Evolutionary conservation across 2,797 vertebrate species (phyloP).

Genomic region (Pempheris klunzingeri): DNA sequence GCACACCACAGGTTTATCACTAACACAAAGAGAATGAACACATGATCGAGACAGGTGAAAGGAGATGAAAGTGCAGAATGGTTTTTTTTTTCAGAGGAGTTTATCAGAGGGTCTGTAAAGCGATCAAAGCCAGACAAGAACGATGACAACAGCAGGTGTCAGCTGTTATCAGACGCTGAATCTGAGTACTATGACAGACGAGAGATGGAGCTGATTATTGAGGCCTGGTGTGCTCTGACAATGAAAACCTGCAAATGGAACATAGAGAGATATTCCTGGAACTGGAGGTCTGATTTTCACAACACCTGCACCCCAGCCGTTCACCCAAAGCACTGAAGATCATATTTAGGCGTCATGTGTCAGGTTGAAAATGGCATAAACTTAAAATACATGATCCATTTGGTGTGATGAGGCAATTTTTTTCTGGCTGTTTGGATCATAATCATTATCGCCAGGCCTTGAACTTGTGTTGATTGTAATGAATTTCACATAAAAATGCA

Average conservation of each 20-base stretch:
- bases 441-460: background rate
- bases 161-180: conserved; percentile 57
- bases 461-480: background rate
- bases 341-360: background rate
- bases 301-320: conserved; percentile 7
- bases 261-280: background rate
- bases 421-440: background rate
- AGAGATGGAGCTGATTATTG: conserved; percentile 26
- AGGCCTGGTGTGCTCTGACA: conserved; percentile 7
- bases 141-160: conserved; percentile 54
- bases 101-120: conserved; percentile 46
- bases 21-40: background rate
- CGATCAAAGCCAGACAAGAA: conserved; percentile 52
- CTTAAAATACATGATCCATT: background rate
- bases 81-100: conserved; percentile 27
- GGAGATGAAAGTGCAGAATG: conserved; percentile 2
- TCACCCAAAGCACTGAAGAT: background rate
- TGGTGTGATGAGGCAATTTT: background rate
- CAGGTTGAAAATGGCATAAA: no score
- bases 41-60: conserved; percentile 24
- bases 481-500: background rate
- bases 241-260: conserved; percentile 14
- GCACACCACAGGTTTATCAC: conserved; percentile 30
- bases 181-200: conserved; percentile 29
- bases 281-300: background rate